Conservation (phyloP, 2,113 vertebrate genomes). For the Lutjanus erythropterus region DNA sequence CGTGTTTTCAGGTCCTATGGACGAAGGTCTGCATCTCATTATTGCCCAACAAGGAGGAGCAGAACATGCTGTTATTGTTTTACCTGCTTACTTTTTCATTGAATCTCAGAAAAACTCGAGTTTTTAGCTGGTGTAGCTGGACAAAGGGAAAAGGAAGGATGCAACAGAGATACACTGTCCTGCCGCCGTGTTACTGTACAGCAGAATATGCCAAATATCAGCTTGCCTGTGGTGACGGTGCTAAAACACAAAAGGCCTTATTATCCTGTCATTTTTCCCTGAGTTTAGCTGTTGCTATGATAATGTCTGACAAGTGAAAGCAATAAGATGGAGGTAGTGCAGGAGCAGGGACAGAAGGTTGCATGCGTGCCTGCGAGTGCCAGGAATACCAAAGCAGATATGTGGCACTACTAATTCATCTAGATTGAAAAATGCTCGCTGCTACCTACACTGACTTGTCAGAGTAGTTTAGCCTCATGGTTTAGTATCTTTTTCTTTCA, state of each 20-base stretch:
- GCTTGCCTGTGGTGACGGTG: slow-evolving; percentile 36
- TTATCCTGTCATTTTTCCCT: background rate
- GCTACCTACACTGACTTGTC: slow-evolving; percentile 5
- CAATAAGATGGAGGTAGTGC: slow-evolving; percentile 41
- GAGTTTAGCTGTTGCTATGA: slow-evolving; percentile 17
- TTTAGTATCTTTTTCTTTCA: background rate
- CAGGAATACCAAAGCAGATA: slow-evolving; percentile 35
- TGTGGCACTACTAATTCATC: background rate
- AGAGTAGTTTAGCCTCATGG: background rate
- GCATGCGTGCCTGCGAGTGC: background rate
- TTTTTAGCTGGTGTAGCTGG: background rate
- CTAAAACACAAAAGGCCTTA: slow-evolving; percentile 47
- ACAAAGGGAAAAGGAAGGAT: slow-evolving; percentile 19
- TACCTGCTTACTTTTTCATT: slow-evolving; percentile 9
- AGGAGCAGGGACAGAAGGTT: slow-evolving; percentile 15
- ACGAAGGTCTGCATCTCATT: slow-evolving; percentile 46
- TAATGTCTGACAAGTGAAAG: slow-evolving; percentile 7
- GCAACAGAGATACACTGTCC: slow-evolving; percentile 10
- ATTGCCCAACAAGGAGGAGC: slow-evolving; percentile 12
- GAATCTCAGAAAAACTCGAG: background rate
- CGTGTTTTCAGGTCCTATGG: slow-evolving; percentile 46
- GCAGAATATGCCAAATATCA: slow-evolving; percentile 45
- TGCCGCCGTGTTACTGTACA: slow-evolving; percentile 24
- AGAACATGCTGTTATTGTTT: slow-evolving; percentile 16
- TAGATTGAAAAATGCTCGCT: background rate